Base-by-base conservation (phyloP, 2,113 vertebrate species). In the Furnarius figulus region DNA sequence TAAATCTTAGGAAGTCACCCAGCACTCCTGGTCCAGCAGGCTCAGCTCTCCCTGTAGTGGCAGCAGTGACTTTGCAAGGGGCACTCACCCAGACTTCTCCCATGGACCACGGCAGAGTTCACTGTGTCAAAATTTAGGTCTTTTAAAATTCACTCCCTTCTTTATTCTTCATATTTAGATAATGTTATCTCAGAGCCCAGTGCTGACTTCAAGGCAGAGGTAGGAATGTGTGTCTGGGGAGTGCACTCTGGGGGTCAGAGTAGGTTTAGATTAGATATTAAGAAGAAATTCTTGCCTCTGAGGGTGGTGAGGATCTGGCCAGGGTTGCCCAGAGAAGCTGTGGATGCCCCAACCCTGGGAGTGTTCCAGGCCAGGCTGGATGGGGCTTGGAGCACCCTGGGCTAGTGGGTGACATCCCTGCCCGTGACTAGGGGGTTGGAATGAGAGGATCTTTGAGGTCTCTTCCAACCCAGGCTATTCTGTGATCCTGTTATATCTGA, bases 401-500 rank as follows among this genome's bases (percentile, higher is more conserved):
- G 3, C 4, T 11, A 8, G 25, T 20, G 49, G 25, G 79, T 49
- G 35, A 83, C 35, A 42, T 42, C 55, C 25, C n/a, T 47, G 19
- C 13, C 53, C 24, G 17, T 25, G 13, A 24, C 30, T 40, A 30
- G 14, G 35, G 18, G 6, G 2, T 70, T 77, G 56, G 31, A 44
- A 71, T 14, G 6, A 62, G 76, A 14, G 0, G 0, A 18, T 49
- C 35, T 37, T 28, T 16, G 55, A 63, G 18, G 25, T 42, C 22
- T 56, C 27, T 55, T 76, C 79, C 31, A 77, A 42, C 14, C 24
- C 47, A 77, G 35, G 31, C 14, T 53, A 6, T 33, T 37, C 40
- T 76, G n/a, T 49, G 50, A 18, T 42, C 55, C 42, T 31, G 42
- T 22, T 40, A 31, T 7, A 12, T 1, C 5, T 14, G 63, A 76